Evolutionary conservation across 1,140 invertebrate genomes (phyloP).

Genomic region (Phymorhynchus buccinoides): DNA sequence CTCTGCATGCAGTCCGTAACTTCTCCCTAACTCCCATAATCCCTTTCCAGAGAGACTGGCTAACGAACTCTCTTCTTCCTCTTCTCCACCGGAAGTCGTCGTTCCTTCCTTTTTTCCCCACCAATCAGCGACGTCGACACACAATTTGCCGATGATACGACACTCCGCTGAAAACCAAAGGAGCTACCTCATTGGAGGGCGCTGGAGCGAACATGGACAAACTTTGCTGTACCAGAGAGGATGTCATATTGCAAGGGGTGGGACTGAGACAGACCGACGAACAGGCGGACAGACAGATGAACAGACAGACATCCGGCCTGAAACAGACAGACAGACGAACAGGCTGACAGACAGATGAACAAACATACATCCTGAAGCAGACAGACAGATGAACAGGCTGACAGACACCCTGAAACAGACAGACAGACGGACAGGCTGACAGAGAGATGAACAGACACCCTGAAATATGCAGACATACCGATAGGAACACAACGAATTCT

Average conservation of each 20-base stretch:
- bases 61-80: too few species aligned
- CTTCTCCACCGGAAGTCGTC: too few species aligned
- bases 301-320: too few species aligned
- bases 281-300: background rate
- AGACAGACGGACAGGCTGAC: background rate
- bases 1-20: too few species aligned
- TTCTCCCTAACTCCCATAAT: too few species aligned
- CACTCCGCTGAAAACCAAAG: background rate
- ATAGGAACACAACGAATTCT: background rate
- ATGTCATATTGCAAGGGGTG: background rate
- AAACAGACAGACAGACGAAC: background rate
- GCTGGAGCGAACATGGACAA: background rate
- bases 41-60: too few species aligned
- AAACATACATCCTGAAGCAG: background rate
- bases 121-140: background rate
- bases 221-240: background rate
- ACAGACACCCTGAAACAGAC: background rate
- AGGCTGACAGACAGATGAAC: background rate
- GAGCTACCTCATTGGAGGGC: background rate
- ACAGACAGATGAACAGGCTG: background rate
- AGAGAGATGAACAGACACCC: background rate
- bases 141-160: background rate
- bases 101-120: too few species aligned
- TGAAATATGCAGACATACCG: background rate
- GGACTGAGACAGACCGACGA: background rate